Evolutionary conservation across 2,113 vertebrate species (phyloP).

Genomic region (Illadopsis cleaveri): DNA sequence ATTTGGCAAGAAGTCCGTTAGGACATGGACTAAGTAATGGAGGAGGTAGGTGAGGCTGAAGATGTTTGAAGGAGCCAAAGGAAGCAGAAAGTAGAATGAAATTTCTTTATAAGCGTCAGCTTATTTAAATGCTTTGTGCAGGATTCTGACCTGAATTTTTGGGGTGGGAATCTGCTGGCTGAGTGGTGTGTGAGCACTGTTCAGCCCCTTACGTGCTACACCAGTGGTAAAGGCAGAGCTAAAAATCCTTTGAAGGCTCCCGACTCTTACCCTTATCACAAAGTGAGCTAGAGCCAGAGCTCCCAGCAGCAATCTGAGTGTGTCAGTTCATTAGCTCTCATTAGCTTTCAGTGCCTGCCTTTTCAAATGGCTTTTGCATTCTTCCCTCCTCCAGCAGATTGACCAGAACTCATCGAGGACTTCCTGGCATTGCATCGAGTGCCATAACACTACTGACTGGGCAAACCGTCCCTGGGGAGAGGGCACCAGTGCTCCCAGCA

Average conservation of each 20-base stretch:
- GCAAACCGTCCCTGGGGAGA: conserved; percentile 21
- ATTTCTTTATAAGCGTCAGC: background rate
- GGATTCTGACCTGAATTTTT: background rate
- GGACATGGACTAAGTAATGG: conserved; percentile 73
- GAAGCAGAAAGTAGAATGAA: background rate
- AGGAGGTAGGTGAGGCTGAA: conserved; percentile 64
- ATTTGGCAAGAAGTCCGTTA: conserved; percentile 50
- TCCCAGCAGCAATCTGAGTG: background rate
- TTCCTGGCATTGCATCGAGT: conserved; percentile 4
- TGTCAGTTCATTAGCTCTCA: background rate
- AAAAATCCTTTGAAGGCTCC: background rate
- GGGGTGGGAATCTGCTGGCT: background rate
- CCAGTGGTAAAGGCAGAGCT: background rate
- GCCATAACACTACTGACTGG: conserved; percentile 77
- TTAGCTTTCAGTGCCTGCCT: background rate
- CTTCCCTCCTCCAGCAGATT: conserved; percentile 61
- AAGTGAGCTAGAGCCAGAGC: background rate
- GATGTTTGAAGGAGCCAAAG: background rate
- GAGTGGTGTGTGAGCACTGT: background rate
- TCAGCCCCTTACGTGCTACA: background rate
- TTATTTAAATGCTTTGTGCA: background rate
- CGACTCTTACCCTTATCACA: background rate
- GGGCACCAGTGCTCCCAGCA: background rate
- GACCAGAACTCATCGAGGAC: conserved; percentile 15
- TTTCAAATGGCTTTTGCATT: background rate